phyloP scores from a whole-genome alignment of 2,113 vertebrate species.

The Gymnorhina tibicen region DNA sequence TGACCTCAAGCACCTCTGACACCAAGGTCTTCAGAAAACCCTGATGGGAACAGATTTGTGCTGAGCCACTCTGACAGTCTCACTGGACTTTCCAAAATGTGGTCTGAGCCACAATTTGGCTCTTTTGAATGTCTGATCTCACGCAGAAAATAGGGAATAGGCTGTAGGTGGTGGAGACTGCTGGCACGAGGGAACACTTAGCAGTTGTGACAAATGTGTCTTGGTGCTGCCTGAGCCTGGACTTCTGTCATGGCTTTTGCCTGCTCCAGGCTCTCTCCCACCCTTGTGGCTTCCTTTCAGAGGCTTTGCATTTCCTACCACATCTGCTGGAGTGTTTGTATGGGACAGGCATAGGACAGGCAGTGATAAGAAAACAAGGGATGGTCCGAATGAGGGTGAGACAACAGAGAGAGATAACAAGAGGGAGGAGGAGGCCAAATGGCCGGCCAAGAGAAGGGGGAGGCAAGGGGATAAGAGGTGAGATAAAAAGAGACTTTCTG shows the following conservation, averaged over 20 bases:
- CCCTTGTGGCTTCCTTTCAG: background rate
- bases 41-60: background rate
- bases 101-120: background rate
- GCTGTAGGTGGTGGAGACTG: background rate
- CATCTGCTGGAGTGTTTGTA: slow-evolving; percentile 6
- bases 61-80: background rate
- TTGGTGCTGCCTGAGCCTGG: background rate
- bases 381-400: background rate
- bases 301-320: background rate
- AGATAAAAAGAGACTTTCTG: slow-evolving; percentile 28
- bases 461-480: background rate
- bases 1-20: background rate
- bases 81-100: background rate
- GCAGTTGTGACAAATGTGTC: background rate
- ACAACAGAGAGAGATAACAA: slow-evolving; percentile 13
- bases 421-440: slow-evolving; percentile 34
- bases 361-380: slow-evolving; percentile 35
- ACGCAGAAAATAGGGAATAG: background rate
- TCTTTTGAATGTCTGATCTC: background rate
- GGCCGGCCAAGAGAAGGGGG: background rate
- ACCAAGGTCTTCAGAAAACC: background rate
- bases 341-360: background rate
- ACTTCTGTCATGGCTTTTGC: background rate
- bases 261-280: background rate
- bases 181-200: background rate